These are phyloP conservation scores for Polypedilum vanderplanki DNA, from an alignment of 1,140 invertebrate species.

Conservation along the genomic window DNA sequence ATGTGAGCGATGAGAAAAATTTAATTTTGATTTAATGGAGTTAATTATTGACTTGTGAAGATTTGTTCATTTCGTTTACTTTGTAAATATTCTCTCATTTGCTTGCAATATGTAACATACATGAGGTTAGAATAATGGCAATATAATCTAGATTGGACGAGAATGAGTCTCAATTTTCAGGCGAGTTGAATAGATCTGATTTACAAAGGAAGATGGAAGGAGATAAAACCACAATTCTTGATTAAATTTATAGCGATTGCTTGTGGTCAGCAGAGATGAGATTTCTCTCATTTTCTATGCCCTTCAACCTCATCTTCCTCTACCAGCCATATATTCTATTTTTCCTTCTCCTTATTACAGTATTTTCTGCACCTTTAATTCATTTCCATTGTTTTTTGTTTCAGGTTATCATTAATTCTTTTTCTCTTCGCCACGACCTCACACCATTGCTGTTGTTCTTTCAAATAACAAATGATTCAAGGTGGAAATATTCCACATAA, in stretches of 20 bases:
- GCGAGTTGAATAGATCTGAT: no score
- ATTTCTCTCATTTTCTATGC: background rate
- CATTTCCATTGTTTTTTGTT: constrained; percentile 2
- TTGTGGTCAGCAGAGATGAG: constrained; percentile 16
- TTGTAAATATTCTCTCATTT: no score
- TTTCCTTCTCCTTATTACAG: background rate
- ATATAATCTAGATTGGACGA: background rate
- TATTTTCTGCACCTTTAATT: constrained; percentile 2
- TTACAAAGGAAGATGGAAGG: background rate
- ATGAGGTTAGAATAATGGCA: background rate
- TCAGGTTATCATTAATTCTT: constrained; percentile 10
- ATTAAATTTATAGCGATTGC: constrained; percentile 13
- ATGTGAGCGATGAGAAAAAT: background rate
- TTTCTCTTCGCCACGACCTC: background rate
- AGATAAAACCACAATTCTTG: background rate
- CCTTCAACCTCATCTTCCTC: background rate
- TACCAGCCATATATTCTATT: background rate
- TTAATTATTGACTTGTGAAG: constrained; percentile 24
- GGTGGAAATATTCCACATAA: background rate
- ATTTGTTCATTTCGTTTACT: no score
- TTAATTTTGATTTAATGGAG: constrained; percentile 25
- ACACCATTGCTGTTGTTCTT: background rate
- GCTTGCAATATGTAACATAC: no score
- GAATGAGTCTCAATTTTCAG: no score
- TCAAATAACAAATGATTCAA: constrained; percentile 14